Evolutionary conservation across 2,888 invertebrate genomes (phyloP).

Genomic region (Ectemnius continuus): DNA sequence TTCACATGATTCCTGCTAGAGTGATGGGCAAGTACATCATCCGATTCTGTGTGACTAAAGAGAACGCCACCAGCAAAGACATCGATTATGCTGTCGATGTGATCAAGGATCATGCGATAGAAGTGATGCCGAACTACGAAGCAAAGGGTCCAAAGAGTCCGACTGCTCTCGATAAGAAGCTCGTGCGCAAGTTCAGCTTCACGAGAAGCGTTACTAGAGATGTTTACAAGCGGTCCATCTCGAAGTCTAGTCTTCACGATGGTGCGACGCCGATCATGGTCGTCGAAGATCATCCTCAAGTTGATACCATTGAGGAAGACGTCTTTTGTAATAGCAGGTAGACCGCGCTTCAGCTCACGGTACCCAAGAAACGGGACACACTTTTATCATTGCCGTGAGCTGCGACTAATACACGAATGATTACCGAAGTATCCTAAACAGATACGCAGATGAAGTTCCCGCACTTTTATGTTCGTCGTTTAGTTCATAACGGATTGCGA

Average conservation of each 20-base stretch:
- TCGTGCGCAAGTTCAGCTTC: slow-evolving; percentile 81
- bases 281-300: slow-evolving; percentile 76
- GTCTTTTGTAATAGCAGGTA: slow-evolving; percentile 75
- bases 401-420: neutral
- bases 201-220: slow-evolving; percentile 81
- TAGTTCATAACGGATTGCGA: too few relatives aligned
- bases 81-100: slow-evolving; percentile 84
- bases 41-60: slow-evolving; percentile 89
- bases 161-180: slow-evolving; percentile 79
- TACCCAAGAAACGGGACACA: slow-evolving; percentile 66
- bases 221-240: slow-evolving; percentile 79
- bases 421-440: too few relatives aligned
- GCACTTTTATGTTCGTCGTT: too few relatives aligned
- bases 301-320: slow-evolving; percentile 73
- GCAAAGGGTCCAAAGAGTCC: slow-evolving; percentile 76
- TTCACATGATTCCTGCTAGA: slow-evolving; percentile 92
- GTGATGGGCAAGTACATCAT: slow-evolving; percentile 87
- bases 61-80: slow-evolving; percentile 87
- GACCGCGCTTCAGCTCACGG: slow-evolving; percentile 71
- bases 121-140: slow-evolving; percentile 78
- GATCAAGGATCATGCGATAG: slow-evolving; percentile 82
- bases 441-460: too few relatives aligned
- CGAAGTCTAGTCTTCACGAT: slow-evolving; percentile 80
- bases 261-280: slow-evolving; percentile 81
- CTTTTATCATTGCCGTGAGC: slow-evolving; percentile 71